Evolutionary conservation across 1,140 invertebrate genomes (phyloP), one percentile per base, ranked within the genome.

Genomic region (Rhyacophila brunnea): DNA sequence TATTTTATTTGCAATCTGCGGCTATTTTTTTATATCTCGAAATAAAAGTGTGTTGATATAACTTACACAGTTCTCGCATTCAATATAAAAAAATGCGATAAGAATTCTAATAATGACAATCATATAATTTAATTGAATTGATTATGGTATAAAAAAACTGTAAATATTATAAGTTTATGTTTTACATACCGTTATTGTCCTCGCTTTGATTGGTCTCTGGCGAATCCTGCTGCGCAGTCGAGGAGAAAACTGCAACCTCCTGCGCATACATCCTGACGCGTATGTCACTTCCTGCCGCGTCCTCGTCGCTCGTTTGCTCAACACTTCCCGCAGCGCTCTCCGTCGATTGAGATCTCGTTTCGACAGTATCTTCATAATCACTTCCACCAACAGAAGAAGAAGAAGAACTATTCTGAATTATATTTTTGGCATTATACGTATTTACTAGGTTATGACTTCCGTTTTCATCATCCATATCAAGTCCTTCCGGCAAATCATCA

Each of bases 401-500:
- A 14, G 17, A 15, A 23, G 17, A 18, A 28, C 43, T 14, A 15
- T 18, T 43, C 18, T 52, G 15, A 13, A 28, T 28, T 28, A 34
- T 54, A 49, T 60, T 54, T 59, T 53, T 53, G 49, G 49, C 57
- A 59, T 59, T 19, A 32, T 59, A 32, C 23, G 42, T 23, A 51
- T 60, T 64, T 52, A 57, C 46, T 52, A 60, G 52, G 53, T 60
- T 60, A 23, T 60, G 53, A 53, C 34, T 60, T 64, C 62, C 52
- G 42, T 15, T 50, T 17, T 53, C 28, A 10, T 20, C 10, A 15
- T 11, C 17, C 13, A 46, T 43, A 18, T 35, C 43, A 35, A 17
- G 32, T 10, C 19, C 47, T 23, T 44, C 34, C 51, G 6, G 48
- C 32, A 20, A 14, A 38, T 46, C 49, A 23, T 52, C 19, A 36